Base-by-base conservation (phyloP, 2,888 invertebrate genomes). In the Sinhomidia bicolor region DNA sequence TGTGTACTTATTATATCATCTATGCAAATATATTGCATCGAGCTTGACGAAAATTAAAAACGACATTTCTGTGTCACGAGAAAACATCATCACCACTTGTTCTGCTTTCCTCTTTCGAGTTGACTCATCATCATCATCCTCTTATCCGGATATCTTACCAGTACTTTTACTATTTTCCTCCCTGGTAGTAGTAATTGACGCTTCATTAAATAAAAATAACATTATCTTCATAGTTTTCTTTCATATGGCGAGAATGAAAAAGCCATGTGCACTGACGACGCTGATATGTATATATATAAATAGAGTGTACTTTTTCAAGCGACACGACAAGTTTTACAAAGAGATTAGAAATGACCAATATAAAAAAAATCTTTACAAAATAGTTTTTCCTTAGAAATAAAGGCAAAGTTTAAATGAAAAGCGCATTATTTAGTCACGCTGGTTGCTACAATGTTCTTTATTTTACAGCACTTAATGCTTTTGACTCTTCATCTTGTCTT, bases 31-130 rank as follows among this genome's bases (percentile, higher is more conserved):
- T 17, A 4, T 20, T 14, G 12, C 47, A 0, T 29, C 29, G 14
- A 47, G 74, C 12, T 62, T 62, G 68, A 74, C 12, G 74, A 12
- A 47, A 74, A 74, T 74, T 47, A 29, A 74, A 47, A 47, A 6
- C 26, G 26, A 26, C 74, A 74, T 14, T 74, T 74, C 36, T 74
- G 74, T 74, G 74, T 47, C 74, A 74, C 26, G 47, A 74, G 74
- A 74, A 47, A 29, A 65, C 17, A 17, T n/a, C 65, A 65, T 20
- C 36, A 71, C 23, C 47, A 26, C 47, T 74, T 74, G 26, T 74
- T 44, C 44, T 44, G 71, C 44, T 74, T 74, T 74, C 74, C 44
- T 74, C 26, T 74, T 74, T 44, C 14, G 26, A 23, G 44, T 47
- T 74, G 74, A 74, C 47, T 68, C 36, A 68, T 68, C 68, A 26